Evolutionary conservation across 2,113 vertebrate genomes (phyloP).

Genomic region (Sarotherodon lohbergeri): DNA sequence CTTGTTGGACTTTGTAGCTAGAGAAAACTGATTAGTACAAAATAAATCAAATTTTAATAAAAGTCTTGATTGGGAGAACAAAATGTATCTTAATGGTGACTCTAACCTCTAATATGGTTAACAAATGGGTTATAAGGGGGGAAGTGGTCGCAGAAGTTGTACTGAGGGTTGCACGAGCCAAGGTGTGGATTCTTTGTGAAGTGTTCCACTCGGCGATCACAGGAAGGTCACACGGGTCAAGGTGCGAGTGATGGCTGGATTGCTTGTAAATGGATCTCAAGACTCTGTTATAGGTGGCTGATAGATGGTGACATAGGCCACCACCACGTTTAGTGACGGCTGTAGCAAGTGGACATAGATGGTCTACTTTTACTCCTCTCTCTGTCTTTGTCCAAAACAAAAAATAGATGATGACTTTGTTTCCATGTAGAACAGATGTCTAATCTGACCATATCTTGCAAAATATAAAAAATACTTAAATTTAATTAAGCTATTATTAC

Average conservation of each 20-base stretch:
- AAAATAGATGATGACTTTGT: not conserved
- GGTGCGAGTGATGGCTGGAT: not conserved
- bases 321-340: not conserved
- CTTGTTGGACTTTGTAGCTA: not conserved
- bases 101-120: not conserved
- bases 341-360: accelerated
- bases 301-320: not conserved
- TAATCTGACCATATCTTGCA: not conserved
- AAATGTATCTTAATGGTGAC: not conserved
- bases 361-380: not conserved
- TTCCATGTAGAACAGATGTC: not conserved
- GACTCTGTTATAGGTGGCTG: not conserved
- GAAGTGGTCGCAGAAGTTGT: accelerated
- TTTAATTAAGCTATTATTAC: not conserved
- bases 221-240: not conserved
- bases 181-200: not conserved
- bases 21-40: not conserved
- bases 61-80: not conserved
- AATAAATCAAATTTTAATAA: not conserved
- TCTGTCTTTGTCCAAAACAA: not conserved
- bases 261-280: not conserved
- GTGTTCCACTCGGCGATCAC: not conserved
- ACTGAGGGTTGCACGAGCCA: not conserved
- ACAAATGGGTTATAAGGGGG: not conserved
- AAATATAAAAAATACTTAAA: not conserved